Percentiles rank a stretch among this genome's conserved stretches.
These are phyloP conservation scores for Tetraneura akinire DNA, from an alignment of 1,140 invertebrate genomes.

Conservation along the genomic window DNA sequence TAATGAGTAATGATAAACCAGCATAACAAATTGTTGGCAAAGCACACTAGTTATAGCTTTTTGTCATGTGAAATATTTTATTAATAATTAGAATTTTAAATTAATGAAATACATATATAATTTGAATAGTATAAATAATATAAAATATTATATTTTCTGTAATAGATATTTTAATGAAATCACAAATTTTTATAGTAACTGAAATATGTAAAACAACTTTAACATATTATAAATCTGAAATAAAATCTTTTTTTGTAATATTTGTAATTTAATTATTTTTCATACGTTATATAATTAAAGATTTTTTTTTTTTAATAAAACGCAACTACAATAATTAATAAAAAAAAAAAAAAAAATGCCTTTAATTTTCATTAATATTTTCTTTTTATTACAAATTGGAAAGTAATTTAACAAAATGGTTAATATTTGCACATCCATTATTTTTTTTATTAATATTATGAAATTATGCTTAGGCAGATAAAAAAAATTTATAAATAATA, in stretches of 20 bases:
- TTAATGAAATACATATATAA: neutral
- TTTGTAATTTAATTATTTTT: too few species aligned
- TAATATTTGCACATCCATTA: neutral
- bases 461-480: too few species aligned
- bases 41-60: constrained; percentile 22
- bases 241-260: too few species aligned
- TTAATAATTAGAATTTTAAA: neutral
- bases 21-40: constrained; percentile 18
- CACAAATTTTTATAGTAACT: too few species aligned
- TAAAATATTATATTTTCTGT: neutral
- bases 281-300: too few species aligned
- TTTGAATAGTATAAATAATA: too few species aligned
- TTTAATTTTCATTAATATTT: too few species aligned
- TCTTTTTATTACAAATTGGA: neutral
- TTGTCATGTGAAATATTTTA: neutral
- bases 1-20: constrained; percentile 8
- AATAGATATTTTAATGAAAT: constrained; percentile 9
- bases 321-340: neutral
- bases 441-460: too few species aligned
- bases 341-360: neutral
- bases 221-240: too few species aligned
- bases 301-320: too few species aligned
- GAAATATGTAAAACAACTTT: too few species aligned
- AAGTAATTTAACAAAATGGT: neutral
- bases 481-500: neutral